These are phyloP conservation scores for Eupithecia insigniata DNA, from an alignment of 2,888 invertebrate genomes.

Conservation along the genomic window DNA sequence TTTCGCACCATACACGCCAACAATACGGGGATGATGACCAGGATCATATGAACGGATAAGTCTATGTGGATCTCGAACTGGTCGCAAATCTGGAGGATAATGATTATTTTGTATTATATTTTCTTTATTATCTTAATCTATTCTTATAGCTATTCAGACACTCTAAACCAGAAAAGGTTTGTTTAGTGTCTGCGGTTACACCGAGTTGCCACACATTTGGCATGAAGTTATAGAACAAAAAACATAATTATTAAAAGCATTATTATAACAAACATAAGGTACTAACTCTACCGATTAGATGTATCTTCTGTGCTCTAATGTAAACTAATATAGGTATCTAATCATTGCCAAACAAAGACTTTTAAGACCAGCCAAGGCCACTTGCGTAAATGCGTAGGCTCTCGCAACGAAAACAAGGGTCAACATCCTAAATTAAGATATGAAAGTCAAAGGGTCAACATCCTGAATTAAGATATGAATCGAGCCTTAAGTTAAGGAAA, in stretches of 20 bases:
- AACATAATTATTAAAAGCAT: no score
- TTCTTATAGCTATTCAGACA: no score
- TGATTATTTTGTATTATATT: no score
- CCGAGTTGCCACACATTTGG: no score
- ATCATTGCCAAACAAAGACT: not conserved
- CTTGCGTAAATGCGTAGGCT: slow-evolving; percentile 5
- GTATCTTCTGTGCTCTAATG: not conserved
- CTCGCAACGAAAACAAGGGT: not conserved
- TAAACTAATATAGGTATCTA: not conserved
- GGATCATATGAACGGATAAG: slow-evolving; percentile 89
- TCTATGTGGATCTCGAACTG: slow-evolving; percentile 85
- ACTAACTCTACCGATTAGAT: no score
- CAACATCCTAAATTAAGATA: not conserved
- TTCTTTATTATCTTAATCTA: no score
- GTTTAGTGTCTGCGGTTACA: no score
- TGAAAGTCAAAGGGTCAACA: no score
- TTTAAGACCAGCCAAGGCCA: not conserved
- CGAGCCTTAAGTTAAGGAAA: not conserved
- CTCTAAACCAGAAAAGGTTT: no score
- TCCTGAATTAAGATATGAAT: not conserved
- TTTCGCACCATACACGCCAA: slow-evolving; percentile 91
- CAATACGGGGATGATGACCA: slow-evolving; percentile 89
- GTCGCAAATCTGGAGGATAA: slow-evolving; percentile 86
- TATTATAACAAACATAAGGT: no score
- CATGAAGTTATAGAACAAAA: no score